These are phyloP conservation scores for Allygus modestus DNA, from an alignment of 2,888 invertebrate species.

Conservation along the genomic window DNA sequence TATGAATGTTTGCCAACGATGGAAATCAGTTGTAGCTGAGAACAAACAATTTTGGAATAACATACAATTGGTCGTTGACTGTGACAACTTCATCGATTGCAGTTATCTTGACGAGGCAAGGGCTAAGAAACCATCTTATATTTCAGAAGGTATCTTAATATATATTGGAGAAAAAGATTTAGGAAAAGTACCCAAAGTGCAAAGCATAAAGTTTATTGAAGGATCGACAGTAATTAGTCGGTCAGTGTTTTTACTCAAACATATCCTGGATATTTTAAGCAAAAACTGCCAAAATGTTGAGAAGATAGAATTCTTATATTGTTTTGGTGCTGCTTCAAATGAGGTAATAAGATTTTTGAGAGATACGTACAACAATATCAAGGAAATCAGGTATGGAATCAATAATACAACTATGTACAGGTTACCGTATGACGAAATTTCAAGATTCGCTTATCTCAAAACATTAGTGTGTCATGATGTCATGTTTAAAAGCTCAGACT, in stretches of 20 bases:
- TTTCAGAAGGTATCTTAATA: neutral
- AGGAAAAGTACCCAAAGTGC: conserved; percentile 11
- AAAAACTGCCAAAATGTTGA: conserved; percentile 11
- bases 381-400: conserved; percentile 25
- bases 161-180: conserved; percentile 33
- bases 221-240: neutral
- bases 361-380: neutral
- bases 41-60: conserved; percentile 5
- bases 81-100: neutral
- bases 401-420: neutral
- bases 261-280: neutral
- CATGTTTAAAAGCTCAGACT: conserved; percentile 7
- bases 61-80: conserved; percentile 7
- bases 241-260: neutral
- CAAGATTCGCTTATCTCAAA: conserved; percentile 9
- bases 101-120: neutral
- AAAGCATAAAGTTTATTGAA: conserved; percentile 1
- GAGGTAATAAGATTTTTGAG: neutral
- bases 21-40: neutral
- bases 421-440: conserved; percentile 33
- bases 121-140: neutral
- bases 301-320: neutral
- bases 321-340: conserved; percentile 28
- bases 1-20: conserved; percentile 18
- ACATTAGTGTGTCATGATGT: conserved; percentile 16